These are phyloP conservation scores for Mus spicilegus DNA, from an alignment of 2,113 vertebrate species.

Conservation along the genomic window DNA sequence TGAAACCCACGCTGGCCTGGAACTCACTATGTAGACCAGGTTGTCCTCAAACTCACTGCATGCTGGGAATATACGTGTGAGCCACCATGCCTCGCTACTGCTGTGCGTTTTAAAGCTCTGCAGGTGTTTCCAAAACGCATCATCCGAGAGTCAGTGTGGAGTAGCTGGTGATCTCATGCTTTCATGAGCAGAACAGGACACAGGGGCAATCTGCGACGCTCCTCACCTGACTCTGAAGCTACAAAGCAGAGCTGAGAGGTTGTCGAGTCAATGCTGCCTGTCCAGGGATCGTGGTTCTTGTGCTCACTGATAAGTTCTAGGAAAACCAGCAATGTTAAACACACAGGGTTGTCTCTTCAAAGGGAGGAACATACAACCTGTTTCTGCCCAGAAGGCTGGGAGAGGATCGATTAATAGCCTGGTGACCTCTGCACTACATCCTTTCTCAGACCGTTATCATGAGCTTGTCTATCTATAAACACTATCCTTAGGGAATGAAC, in stretches of 20 bases:
- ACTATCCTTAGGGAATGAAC: background rate
- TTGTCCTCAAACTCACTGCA: background rate
- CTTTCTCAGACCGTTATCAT: background rate
- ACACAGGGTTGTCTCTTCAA: background rate
- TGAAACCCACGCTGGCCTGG: background rate
- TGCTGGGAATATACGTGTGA: background rate
- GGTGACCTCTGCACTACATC: background rate
- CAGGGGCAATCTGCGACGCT: background rate
- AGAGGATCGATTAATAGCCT: background rate
- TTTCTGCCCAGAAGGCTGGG: background rate
- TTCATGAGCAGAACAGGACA: background rate
- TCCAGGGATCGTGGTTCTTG: background rate
- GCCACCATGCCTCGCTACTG: background rate
- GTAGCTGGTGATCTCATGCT: background rate
- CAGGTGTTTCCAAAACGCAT: background rate
- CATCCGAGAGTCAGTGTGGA: background rate
- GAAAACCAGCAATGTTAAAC: background rate
- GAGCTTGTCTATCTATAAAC: background rate
- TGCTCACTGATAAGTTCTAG: too few relatives aligned
- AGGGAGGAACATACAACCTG: background rate
- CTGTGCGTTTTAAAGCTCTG: background rate
- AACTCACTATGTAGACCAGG: background rate
- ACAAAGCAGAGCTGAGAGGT: background rate
- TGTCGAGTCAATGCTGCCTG: background rate
- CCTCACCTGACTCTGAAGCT: background rate